Evolutionary conservation across 2,113 vertebrate genomes (phyloP).

Genomic region (Irena cyanogastra): DNA sequence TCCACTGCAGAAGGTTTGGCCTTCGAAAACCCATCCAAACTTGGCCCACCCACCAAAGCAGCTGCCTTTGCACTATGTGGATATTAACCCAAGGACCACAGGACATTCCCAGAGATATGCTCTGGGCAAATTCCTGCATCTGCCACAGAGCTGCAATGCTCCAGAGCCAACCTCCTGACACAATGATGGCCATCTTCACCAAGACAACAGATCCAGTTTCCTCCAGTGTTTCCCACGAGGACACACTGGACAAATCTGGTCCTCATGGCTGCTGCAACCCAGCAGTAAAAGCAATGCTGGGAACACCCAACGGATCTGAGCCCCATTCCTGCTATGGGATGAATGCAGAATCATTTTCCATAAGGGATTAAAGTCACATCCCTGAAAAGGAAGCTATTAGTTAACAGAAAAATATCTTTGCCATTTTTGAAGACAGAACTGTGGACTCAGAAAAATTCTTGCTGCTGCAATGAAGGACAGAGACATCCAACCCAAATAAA

Average conservation of each 20-base stretch:
- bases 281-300: not conserved
- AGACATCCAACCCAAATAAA: not conserved
- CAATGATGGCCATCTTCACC: not conserved
- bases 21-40: not conserved
- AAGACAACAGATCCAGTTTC: not conserved
- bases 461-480: not conserved
- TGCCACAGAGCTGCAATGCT: not conserved
- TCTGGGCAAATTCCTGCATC: not conserved
- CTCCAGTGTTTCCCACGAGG: not conserved
- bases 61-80: accelerated
- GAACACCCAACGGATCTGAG: not conserved
- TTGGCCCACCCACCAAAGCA: not conserved
- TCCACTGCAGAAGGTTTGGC: not conserved
- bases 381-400: not conserved
- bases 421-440: not conserved
- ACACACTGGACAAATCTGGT: not conserved
- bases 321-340: not conserved
- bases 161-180: not conserved
- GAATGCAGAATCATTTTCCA: not conserved
- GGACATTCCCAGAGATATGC: not conserved
- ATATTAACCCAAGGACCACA: not conserved
- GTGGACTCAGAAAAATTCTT: not conserved
- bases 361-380: not conserved
- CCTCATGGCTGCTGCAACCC: not conserved
- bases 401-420: not conserved